phyloP scores from a whole-genome alignment of 2,888 invertebrate genomes.

The Eudasyphora cyanicolor region DNA sequence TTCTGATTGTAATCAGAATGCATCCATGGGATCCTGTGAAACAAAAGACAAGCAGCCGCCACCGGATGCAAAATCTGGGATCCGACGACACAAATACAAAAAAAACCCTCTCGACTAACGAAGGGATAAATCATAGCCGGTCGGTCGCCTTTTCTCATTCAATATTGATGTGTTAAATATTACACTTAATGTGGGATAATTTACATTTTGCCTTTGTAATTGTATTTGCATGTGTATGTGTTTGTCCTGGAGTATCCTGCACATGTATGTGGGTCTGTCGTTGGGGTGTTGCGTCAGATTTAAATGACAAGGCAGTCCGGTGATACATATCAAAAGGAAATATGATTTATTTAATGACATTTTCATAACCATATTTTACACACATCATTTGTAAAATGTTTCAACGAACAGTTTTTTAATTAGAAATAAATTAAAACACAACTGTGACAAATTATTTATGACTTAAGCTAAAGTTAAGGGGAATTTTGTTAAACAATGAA shows the following conservation, averaged over 20 bases:
- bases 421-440: slow-evolving; percentile 28
- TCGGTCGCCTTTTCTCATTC: slow-evolving; percentile 40
- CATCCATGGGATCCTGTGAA: neutral
- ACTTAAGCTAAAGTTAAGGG: neutral
- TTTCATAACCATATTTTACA: slow-evolving; percentile 33
- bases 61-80: slow-evolving; percentile 42
- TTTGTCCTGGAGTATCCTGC: neutral
- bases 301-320: slow-evolving; percentile 54
- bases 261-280: neutral
- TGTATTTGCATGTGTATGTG: neutral
- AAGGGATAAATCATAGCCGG: slow-evolving; percentile 2
- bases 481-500: no score
- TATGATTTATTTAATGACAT: slow-evolving; percentile 34
- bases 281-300: slow-evolving; percentile 28
- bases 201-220: slow-evolving; percentile 49
- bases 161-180: slow-evolving; percentile 65
- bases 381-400: slow-evolving; percentile 26
- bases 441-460: neutral
- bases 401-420: slow-evolving; percentile 21
- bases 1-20: neutral
- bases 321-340: slow-evolving; percentile 22
- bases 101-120: neutral
- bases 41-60: slow-evolving; percentile 7
- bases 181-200: slow-evolving; percentile 62
- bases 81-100: slow-evolving; percentile 3